Base-by-base conservation (phyloP, 2,888 invertebrate genomes). In the Beris morrisii region DNA sequence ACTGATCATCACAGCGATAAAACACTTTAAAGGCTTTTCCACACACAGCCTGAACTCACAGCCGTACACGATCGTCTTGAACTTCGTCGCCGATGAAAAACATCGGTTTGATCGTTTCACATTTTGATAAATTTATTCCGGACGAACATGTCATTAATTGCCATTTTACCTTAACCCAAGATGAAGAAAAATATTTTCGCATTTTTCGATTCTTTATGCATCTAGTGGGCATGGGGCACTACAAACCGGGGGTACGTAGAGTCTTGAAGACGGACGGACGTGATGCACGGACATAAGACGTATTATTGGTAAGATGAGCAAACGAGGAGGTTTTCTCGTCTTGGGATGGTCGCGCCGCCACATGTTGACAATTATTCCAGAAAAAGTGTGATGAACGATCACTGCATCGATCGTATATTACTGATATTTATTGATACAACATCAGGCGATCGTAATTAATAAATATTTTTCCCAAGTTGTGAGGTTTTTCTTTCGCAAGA, bases 1-100 rank as follows among this genome's bases (percentile, higher is more conserved):
- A 73, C 72, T 76, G 78, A 78, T 78, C 75, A 76, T 75, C 74
- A 74, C 73, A 70, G 71, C 72, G 78, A 78, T 78, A 78, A 78
- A 75, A 73, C 70, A 72, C 69, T 71, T 71, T 71, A 56, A 61
- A 65, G 63, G 64, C 43, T 48, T 48, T 64, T 30, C 44, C 15
- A 45, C 50, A 52, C 45, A 12, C 48, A 15, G 12, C 32, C 5
- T 13, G 28, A 12, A 57, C 57, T 22, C 57, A 30, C 15, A 22
- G 43, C 4, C 15, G 11, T 22, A 28, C 32, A 43, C 56, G 38
- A 38, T 38, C n/a, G 55, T 44, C 11, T 22, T 53, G 31, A 11
- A n/a, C 57, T 28, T 30, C 43, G 12, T 50, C 52, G 28, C 50
- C 15, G 11, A 50, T 38, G 52, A 50, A 52, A 38, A 38, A 38